These are phyloP conservation scores for Homarus gammarus DNA, from an alignment of 2,888 invertebrate genomes.

Conservation along the genomic window DNA sequence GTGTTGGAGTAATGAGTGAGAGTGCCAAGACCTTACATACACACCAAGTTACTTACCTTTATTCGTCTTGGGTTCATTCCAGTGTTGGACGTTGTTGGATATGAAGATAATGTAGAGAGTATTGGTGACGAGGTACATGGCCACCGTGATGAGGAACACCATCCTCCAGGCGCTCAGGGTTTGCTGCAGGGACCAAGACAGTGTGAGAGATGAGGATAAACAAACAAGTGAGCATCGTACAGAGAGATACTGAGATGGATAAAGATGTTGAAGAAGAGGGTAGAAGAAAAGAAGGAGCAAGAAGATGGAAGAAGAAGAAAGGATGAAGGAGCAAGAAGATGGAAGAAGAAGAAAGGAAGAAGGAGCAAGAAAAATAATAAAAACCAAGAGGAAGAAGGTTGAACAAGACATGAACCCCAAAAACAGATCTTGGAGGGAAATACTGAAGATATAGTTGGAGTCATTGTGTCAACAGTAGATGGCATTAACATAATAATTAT, in stretches of 20 bases:
- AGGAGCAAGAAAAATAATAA: too few species aligned
- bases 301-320: too few species aligned
- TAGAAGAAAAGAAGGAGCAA: too few species aligned
- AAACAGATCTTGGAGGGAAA: too few species aligned
- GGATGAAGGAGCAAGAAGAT: too few species aligned
- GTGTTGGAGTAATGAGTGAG: neutral
- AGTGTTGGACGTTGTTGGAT: constrained; percentile 43
- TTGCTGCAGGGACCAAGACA: constrained; percentile 34
- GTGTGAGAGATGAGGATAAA: neutral
- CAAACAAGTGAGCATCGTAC: neutral
- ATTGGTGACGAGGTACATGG: constrained; percentile 42
- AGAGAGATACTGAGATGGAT: too few species aligned
- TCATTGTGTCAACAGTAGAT: too few species aligned
- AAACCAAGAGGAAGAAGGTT: neutral
- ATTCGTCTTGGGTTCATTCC: constrained; percentile 57
- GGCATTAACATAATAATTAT: too few species aligned
- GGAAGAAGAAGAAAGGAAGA: too few species aligned
- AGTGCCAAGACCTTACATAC: neutral
- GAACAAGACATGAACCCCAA: too few species aligned
- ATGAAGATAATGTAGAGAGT: constrained; percentile 62
- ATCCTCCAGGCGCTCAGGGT: constrained; percentile 58
- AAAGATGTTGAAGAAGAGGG: too few species aligned
- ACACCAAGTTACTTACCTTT: constrained; percentile 9
- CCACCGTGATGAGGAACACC: constrained; percentile 63
- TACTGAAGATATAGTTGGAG: too few species aligned